Percentiles rank a stretch among this genome's conserved stretches.
Evolutionary conservation across 2,888 invertebrate species (phyloP).

Genomic region (Tenthredo scrophulariae): DNA sequence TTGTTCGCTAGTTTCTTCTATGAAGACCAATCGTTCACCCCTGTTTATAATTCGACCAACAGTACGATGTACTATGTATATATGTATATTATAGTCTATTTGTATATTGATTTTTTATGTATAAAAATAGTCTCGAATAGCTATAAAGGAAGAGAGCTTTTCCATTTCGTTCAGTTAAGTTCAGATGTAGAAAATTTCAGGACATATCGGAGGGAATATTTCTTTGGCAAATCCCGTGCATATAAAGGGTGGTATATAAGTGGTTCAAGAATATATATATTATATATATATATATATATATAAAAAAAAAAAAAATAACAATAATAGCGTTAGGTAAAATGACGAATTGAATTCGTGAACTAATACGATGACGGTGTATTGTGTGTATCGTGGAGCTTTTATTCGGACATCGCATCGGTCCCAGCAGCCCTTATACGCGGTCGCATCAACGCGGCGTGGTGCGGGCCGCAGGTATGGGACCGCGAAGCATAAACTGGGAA

Average conservation of each 20-base stretch:
- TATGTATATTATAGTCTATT: neutral
- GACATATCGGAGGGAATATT: neutral
- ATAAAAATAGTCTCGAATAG: constrained; percentile 70
- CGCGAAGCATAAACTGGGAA: constrained; percentile 54
- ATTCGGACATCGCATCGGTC: constrained; percentile 20
- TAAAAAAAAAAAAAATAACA: no score
- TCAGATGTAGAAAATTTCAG: neutral
- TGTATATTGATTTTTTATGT: constrained; percentile 64
- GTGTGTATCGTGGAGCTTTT: neutral
- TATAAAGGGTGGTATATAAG: constrained; percentile 16
- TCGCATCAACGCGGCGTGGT: neutral
- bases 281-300: no score
- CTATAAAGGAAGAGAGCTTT: constrained; percentile 67
- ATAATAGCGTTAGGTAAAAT: neutral
- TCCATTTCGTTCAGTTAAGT: constrained; percentile 38
- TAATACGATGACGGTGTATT: neutral
- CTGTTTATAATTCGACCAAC: constrained; percentile 62
- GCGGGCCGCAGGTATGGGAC: neutral
- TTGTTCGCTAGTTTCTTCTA: neutral
- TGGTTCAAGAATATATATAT: neutral
- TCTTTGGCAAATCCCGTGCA: neutral
- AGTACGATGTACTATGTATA: neutral
- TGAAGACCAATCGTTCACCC: constrained; percentile 57
- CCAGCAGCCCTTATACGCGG: neutral
- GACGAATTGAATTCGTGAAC: neutral